Conservation (phyloP, 1,140 invertebrate genomes). For the Ceratina japonica region DNA sequence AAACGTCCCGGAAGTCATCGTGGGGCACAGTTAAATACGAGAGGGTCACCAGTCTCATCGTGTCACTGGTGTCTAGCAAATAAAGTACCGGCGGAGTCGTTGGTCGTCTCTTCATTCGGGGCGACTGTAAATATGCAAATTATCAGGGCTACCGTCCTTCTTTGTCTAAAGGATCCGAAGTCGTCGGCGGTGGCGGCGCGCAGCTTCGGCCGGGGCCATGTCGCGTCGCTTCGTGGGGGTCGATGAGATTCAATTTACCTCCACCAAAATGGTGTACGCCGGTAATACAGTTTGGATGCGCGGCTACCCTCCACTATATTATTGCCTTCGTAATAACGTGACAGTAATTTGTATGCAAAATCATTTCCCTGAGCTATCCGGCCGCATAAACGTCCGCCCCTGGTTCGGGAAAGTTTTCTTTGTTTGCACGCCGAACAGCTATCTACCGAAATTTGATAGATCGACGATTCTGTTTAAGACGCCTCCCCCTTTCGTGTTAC, state of each 20-base stretch:
- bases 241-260: constrained; percentile 74
- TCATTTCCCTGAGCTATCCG: constrained; percentile 51
- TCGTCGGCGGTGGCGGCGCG: constrained; percentile 6
- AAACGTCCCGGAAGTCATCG: constrained; percentile 42
- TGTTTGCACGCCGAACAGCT: constrained; percentile 46
- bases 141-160: constrained; percentile 49
- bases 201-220: constrained; percentile 20
- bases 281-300: constrained; percentile 70
- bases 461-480: constrained; percentile 40
- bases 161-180: constrained; percentile 56
- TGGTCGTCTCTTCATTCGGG: constrained; percentile 41
- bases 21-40: constrained; percentile 24
- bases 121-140: constrained; percentile 73
- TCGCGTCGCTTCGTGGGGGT: constrained; percentile 37
- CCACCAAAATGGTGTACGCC: constrained; percentile 70
- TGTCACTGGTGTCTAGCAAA: constrained; percentile 38
- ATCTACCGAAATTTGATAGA: constrained; percentile 47
- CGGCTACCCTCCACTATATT: constrained; percentile 64
- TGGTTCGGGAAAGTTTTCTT: constrained; percentile 43
- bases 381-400: constrained; percentile 39
- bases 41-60: constrained; percentile 21
- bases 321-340: constrained; percentile 66
- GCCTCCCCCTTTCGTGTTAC: background rate
- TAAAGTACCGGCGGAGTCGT: constrained; percentile 27
- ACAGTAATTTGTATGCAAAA: constrained; percentile 68